These are phyloP conservation scores for Capitulum mitella DNA, from an alignment of 2,888 invertebrate genomes.

Conservation along the genomic window DNA sequence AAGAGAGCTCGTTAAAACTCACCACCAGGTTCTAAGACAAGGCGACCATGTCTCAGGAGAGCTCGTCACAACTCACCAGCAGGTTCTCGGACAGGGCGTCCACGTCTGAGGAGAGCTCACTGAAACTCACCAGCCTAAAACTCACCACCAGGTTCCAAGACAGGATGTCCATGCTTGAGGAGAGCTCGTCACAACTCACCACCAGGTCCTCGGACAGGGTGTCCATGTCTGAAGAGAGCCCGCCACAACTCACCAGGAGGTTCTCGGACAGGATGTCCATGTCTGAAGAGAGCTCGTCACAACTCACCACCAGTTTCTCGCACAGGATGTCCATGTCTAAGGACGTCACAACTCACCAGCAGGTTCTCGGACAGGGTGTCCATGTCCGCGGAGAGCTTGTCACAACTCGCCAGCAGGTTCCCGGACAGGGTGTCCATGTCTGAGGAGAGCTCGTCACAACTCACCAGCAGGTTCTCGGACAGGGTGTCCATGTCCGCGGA, in stretches of 20 bases:
- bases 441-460: not conserved
- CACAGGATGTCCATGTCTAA: not conserved
- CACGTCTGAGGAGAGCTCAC: not conserved
- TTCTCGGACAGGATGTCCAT: not conserved
- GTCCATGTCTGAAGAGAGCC: too few species aligned
- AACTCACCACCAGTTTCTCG: not conserved
- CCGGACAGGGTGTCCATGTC: not conserved
- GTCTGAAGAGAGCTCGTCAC: not conserved
- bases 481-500: slow-evolving; percentile 1
- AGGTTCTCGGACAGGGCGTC: not conserved
- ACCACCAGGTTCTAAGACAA: not conserved
- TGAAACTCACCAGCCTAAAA: not conserved
- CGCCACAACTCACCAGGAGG: not conserved
- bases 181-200: not conserved
- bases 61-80: not conserved
- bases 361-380: slow-evolving; percentile 6
- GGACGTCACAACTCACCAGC: not conserved
- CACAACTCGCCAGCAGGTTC: not conserved
- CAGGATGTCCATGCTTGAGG: not conserved
- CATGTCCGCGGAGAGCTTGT: not conserved
- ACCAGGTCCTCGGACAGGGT: not conserved
- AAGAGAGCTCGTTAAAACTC: not conserved
- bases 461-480: slow-evolving; percentile 7
- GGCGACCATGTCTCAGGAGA: not conserved
- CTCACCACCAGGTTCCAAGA: not conserved